These are phyloP conservation scores for Eucidaris tribuloides DNA, from an alignment of 35 echinoderm and acorn worm genomes.

Conservation along the genomic window DNA sequence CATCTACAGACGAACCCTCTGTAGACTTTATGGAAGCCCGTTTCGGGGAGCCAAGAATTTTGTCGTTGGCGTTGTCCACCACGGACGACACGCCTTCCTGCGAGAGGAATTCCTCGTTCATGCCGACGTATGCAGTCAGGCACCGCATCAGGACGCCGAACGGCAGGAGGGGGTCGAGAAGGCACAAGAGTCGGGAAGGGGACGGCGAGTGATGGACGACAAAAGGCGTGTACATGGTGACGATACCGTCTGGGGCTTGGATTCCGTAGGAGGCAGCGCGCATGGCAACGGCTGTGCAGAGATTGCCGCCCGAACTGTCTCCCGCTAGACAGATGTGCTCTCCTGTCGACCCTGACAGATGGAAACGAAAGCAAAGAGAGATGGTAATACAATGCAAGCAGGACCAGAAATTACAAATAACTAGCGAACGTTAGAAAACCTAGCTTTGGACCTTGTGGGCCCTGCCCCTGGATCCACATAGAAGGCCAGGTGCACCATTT, in stretches of 20 bases:
- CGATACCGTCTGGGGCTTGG: slow-evolving; percentile 74
- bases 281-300: slow-evolving; percentile 90
- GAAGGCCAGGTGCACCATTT: too few relatives aligned
- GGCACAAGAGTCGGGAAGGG: slow-evolving; percentile 81
- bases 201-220: slow-evolving; percentile 63
- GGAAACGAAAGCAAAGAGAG: too few relatives aligned
- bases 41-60: slow-evolving; percentile 44
- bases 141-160: slow-evolving; percentile 74
- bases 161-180: slow-evolving; percentile 88
- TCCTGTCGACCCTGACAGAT: slow-evolving; percentile 81
- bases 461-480: too few relatives aligned
- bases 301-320: slow-evolving; percentile 91
- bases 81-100: slow-evolving; percentile 35
- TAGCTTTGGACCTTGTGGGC: too few relatives aligned
- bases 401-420: too few relatives aligned
- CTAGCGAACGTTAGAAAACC: too few relatives aligned
- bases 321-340: slow-evolving; percentile 90
- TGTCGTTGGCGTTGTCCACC: slow-evolving; percentile 56
- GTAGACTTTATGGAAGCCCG: slow-evolving; percentile 33
- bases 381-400: too few relatives aligned
- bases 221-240: slow-evolving; percentile 81
- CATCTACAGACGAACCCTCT: slow-evolving; percentile 5
- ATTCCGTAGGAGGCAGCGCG: slow-evolving; percentile 96
- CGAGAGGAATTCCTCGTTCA: slow-evolving; percentile 78
- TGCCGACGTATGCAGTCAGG: slow-evolving; percentile 70